Base-by-base conservation (phyloP, 2,888 invertebrate species). In the Leptothorax acervorum region DNA sequence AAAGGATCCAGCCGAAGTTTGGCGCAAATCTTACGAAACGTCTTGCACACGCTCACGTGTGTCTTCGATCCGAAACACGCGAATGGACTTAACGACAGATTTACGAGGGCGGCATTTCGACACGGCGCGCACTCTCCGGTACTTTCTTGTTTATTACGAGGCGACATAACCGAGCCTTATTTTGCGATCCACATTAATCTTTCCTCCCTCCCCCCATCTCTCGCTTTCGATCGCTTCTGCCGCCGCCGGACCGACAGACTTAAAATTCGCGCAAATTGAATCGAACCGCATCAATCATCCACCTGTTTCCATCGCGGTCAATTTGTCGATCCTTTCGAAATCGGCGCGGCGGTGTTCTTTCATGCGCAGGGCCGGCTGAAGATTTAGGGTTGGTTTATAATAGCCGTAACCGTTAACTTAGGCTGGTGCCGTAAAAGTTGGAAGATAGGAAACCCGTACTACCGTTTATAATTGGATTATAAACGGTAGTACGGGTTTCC, bases 241-340 rank as follows among this genome's bases (percentile, higher is more conserved):
- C 74, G 76, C 65, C 12, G 31, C 23, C 48, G 45, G 15, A 66
- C n/a, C 75, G 68, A n/a, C 55, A 48, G 6, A 73, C 12, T 85
- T 70, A 51, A 78, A 89, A 89, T 63, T 66, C 60, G 70, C 71
- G 63, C 85, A 87, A 85, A 89, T 89, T 83, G 85, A 88, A 88
- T 83, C 85, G 39, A 75, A 82, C 60, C 71, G 65, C 79, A 81
- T 89, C 87, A 89, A 86, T 87, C 89, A 78, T 65, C 23, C 82
- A 70, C 68, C 78, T 74, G 87, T 83, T 87, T 76, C 62, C 79
- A 71, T 68, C 78, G 82, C 42, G 65, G 62, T 62, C 53, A 85
- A 89, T 89, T 89, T 89, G 89, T 85, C 86, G 60, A 82, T 55
- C 42, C 51, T 87, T 89, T 84, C 71, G 76, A 60, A 89, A 89